phyloP scores from a whole-genome alignment of 2,888 invertebrate genomes.

The Heteromyza rotundicornis region DNA sequence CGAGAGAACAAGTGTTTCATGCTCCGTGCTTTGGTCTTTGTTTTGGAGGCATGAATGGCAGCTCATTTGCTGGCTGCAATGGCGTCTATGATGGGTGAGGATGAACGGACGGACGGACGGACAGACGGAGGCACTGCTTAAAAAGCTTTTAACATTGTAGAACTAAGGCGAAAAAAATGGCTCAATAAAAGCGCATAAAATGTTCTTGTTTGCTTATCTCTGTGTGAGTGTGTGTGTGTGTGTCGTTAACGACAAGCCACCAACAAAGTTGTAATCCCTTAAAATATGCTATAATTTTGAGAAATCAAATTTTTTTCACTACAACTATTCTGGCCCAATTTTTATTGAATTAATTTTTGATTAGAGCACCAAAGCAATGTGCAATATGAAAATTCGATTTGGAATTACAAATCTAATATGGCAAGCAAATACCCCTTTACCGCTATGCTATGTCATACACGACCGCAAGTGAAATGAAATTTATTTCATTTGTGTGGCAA shows the following conservation, averaged over 20 bases:
- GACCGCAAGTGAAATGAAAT: slow-evolving; percentile 21
- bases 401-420: slow-evolving; percentile 3
- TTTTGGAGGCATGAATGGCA: neutral
- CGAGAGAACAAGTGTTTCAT: too few relatives aligned
- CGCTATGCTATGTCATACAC: neutral
- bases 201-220: too few relatives aligned
- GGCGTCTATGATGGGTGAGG: neutral
- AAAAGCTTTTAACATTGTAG: slow-evolving; percentile 13
- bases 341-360: slow-evolving; percentile 21
- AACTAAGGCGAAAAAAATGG: neutral
- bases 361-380: slow-evolving; percentile 20
- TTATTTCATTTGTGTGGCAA: slow-evolving; percentile 15
- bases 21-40: too few relatives aligned
- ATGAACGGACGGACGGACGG: neutral
- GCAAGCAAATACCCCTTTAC: neutral
- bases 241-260: too few relatives aligned
- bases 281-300: too few relatives aligned
- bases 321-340: too few relatives aligned
- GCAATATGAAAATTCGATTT: slow-evolving; percentile 1
- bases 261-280: too few relatives aligned
- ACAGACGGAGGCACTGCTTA: neutral
- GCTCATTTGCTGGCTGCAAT: neutral
- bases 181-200: too few relatives aligned
- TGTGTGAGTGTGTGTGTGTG: too few relatives aligned
- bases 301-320: too few relatives aligned